A percentile compares a stretch with the other conserved stretches of the same genome.
Conservation (phyloP, 2,113 vertebrate species). For the Erythrolamprus reginae region DNA sequence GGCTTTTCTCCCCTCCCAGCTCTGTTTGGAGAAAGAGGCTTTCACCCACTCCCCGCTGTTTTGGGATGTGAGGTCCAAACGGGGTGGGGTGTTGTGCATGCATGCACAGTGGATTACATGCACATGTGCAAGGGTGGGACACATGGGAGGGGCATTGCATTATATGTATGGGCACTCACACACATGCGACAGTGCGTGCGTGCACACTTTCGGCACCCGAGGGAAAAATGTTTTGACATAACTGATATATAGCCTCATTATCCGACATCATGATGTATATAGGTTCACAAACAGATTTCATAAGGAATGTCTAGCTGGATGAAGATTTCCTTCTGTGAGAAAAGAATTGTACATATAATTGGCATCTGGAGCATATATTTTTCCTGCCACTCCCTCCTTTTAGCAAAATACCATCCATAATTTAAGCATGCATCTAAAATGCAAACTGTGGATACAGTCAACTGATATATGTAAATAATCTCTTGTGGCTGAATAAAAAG, state of each 20-base stretch:
- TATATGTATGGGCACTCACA: no score
- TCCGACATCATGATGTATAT: not conserved
- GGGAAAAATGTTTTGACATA: no score
- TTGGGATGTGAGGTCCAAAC: no score
- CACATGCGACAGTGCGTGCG: no score
- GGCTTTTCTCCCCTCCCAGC: no score
- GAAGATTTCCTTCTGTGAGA: not conserved
- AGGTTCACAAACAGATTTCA: not conserved
- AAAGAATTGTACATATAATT: not conserved
- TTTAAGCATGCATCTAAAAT: not conserved
- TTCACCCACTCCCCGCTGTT: no score
- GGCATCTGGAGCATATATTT: not conserved
- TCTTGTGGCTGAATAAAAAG: not conserved
- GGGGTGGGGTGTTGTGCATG: no score
- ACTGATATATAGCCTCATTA: not conserved
- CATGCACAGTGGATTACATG: no score
- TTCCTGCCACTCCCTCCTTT: not conserved
- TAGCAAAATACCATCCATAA: not conserved
- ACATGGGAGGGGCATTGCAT: no score
- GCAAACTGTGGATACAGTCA: not conserved
- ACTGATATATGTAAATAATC: not conserved
- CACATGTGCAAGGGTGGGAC: no score
- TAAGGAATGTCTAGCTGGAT: not conserved
- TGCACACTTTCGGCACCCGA: no score
- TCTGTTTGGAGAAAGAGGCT: no score